A percentile compares a stretch with the other conserved stretches of the same genome.
Conservation (phyloP, 1,140 invertebrate genomes). For the Macrocentrus cingulum region DNA sequence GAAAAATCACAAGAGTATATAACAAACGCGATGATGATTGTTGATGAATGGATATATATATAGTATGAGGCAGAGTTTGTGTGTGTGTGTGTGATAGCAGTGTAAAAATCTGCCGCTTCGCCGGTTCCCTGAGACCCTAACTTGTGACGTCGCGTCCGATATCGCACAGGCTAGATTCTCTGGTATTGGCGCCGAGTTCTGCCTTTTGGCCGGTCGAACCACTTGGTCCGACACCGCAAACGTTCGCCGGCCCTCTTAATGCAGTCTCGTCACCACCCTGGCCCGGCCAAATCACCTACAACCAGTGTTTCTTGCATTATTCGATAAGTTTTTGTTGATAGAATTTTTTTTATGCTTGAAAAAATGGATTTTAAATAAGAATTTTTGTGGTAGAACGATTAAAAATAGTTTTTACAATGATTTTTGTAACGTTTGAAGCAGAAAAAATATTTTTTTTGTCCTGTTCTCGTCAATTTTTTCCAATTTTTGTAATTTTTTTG, state of each 20-base stretch:
- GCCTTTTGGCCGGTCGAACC: slow-evolving; percentile 41
- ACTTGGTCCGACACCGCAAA: slow-evolving; percentile 12
- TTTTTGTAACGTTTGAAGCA: too few species aligned
- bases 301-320: too few species aligned
- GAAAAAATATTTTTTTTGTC: too few species aligned
- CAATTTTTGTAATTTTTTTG: background rate
- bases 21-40: background rate
- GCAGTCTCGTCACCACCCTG: slow-evolving; percentile 20
- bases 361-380: too few species aligned
- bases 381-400: too few species aligned
- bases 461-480: background rate
- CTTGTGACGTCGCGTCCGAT: slow-evolving; percentile 68
- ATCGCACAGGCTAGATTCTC: slow-evolving; percentile 74
- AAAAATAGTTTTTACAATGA: too few species aligned
- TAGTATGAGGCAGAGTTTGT: too few species aligned
- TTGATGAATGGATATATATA: too few species aligned
- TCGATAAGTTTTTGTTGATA: too few species aligned
- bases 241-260: slow-evolving; percentile 17
- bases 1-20: background rate
- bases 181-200: slow-evolving; percentile 66
- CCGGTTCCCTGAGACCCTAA: slow-evolving; percentile 77
- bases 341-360: too few species aligned
- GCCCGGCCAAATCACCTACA: slow-evolving; percentile 13
- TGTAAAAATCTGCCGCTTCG: slow-evolving; percentile 56
- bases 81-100: too few species aligned